Conservation (phyloP, 2,113 vertebrate genomes). For the Pseudorectes ferrugineus region DNA sequence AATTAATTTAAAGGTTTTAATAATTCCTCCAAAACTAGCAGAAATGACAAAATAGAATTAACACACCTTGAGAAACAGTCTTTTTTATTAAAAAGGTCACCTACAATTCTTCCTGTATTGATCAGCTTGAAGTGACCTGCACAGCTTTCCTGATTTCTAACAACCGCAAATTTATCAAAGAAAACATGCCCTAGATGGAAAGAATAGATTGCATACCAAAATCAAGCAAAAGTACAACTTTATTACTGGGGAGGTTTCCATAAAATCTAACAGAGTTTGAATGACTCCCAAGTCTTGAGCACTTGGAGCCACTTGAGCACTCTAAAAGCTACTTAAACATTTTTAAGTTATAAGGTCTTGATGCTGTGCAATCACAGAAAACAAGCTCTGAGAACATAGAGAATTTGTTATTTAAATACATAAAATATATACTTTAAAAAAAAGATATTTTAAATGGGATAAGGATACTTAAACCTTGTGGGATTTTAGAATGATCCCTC, state of each 20-base stretch:
- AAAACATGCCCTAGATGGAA: background rate
- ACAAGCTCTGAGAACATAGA: background rate
- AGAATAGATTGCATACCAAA: background rate
- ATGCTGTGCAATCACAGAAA: background rate
- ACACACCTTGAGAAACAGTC: background rate
- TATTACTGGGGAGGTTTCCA: background rate
- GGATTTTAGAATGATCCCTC: background rate
- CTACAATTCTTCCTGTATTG: background rate
- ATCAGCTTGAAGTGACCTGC: background rate
- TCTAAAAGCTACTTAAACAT: background rate
- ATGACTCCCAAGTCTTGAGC: background rate
- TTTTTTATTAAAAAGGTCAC: background rate
- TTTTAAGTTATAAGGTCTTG: background rate
- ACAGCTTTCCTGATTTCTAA: background rate
- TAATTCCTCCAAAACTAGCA: background rate
- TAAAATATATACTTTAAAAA: background rate
- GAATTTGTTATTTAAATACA: background rate
- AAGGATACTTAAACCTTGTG: background rate
- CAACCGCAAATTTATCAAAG: background rate
- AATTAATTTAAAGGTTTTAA: background rate
- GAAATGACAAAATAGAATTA: background rate
- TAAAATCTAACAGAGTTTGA: background rate
- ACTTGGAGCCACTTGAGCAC: background rate
- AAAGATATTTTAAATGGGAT: background rate
- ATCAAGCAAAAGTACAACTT: background rate